Evolutionary conservation across 2,113 vertebrate species (phyloP).

Genomic region (Zosterops pallidus): DNA sequence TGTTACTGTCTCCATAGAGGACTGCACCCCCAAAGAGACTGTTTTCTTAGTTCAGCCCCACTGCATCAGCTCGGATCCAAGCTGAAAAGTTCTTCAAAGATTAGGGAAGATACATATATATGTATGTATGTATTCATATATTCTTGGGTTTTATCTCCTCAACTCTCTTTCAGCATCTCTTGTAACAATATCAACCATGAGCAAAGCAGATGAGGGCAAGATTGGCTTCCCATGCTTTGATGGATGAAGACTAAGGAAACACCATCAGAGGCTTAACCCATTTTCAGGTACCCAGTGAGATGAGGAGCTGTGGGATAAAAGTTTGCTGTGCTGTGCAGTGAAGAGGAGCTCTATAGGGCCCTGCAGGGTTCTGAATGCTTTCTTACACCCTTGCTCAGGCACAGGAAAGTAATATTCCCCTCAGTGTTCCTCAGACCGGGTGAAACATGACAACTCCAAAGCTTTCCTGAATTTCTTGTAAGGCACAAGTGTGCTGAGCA

Average conservation of each 20-base stretch:
- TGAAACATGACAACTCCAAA: neutral
- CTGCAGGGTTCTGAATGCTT: neutral
- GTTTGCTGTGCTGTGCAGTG: neutral
- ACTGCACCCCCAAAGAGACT: neutral
- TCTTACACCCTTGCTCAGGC: neutral
- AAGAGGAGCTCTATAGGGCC: neutral
- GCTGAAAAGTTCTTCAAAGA: neutral
- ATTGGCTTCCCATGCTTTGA: neutral
- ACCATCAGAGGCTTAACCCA: neutral
- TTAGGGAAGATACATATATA: neutral
- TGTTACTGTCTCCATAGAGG: fast-evolving
- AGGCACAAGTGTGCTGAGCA: neutral
- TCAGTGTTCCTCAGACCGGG: neutral
- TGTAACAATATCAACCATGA: neutral
- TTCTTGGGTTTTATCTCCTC: neutral
- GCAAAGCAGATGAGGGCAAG: neutral
- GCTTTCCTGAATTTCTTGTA: neutral
- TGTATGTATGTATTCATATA: neutral
- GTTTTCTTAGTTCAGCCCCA: neutral
- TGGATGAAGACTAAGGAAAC: neutral
- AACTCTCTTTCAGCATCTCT: neutral
- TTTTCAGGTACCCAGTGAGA: neutral
- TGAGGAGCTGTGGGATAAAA: neutral
- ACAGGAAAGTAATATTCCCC: neutral
- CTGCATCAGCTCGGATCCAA: neutral